phyloP scores from a whole-genome alignment of 1,140 invertebrate genomes.

The Grapholita molesta region DNA sequence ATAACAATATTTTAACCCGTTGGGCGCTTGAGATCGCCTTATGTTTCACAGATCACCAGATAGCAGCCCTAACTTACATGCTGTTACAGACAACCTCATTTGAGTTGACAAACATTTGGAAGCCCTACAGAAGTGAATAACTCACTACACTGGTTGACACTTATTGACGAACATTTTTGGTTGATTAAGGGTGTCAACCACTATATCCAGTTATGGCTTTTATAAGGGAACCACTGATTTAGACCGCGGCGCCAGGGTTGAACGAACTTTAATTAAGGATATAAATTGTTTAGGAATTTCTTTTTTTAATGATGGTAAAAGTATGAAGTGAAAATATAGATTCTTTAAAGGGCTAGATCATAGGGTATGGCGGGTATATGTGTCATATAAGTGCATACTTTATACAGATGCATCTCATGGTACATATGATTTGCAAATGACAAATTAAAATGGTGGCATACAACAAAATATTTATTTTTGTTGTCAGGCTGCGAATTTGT shows the following conservation, averaged over 20 bases:
- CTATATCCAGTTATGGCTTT: background rate
- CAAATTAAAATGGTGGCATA: too few relatives aligned
- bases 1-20: constrained; percentile 64
- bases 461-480: too few relatives aligned
- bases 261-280: background rate
- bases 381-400: too few relatives aligned
- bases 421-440: too few relatives aligned
- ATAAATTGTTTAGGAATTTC: background rate
- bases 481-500: too few relatives aligned
- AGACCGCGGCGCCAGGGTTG: background rate
- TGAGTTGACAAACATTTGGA: constrained; percentile 8
- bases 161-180: background rate
- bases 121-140: background rate
- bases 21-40: constrained; percentile 38
- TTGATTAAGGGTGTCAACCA: background rate
- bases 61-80: constrained; percentile 45
- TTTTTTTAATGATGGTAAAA: background rate
- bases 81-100: constrained; percentile 11
- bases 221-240: background rate
- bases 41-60: constrained; percentile 66
- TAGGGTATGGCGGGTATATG: too few relatives aligned
- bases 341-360: background rate
- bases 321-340: background rate
- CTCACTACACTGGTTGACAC: background rate
- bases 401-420: too few relatives aligned